Conservation (phyloP, 2,888 invertebrate genomes). For the Pheosia tremula region DNA sequence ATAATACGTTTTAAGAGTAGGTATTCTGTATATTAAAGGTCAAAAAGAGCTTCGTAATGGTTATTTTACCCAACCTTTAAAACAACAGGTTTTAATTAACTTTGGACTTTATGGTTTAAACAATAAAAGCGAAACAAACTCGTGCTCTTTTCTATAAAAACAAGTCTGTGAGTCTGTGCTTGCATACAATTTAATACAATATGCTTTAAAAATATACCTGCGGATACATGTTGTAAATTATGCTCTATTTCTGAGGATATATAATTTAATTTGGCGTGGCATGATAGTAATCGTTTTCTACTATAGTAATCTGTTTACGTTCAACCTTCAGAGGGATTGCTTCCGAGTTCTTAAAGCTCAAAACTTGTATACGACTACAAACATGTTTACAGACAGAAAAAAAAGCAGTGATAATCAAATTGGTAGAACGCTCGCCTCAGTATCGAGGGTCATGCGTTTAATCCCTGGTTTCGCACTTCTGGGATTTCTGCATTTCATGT, state of each 20-base stretch:
- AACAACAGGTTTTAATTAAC: slow-evolving; percentile 11
- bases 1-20: slow-evolving; percentile 12
- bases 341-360: slow-evolving; percentile 60
- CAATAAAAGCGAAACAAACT: slow-evolving; percentile 24
- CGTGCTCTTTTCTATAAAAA: slow-evolving; percentile 11
- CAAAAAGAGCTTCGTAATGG: slow-evolving; percentile 24
- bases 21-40: slow-evolving; percentile 7
- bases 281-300: slow-evolving; percentile 28
- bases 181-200: slow-evolving; percentile 32
- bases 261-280: slow-evolving; percentile 26
- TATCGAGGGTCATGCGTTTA: no score
- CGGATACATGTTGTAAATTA: slow-evolving; percentile 4
- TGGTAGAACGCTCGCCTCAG: no score
- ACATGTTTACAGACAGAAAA: slow-evolving; percentile 5
- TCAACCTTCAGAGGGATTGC: slow-evolving; percentile 57
- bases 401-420: background rate
- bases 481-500: no score
- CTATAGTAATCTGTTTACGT: slow-evolving; percentile 23
- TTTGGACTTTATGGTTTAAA: slow-evolving; percentile 9
- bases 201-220: slow-evolving; percentile 23
- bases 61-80: slow-evolving; percentile 24
- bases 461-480: no score
- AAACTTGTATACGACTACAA: slow-evolving; percentile 32
- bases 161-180: slow-evolving; percentile 29
- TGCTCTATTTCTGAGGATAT: slow-evolving; percentile 10